Conservation (phyloP, 2,888 invertebrate species). For the Incurvaria masculella region DNA sequence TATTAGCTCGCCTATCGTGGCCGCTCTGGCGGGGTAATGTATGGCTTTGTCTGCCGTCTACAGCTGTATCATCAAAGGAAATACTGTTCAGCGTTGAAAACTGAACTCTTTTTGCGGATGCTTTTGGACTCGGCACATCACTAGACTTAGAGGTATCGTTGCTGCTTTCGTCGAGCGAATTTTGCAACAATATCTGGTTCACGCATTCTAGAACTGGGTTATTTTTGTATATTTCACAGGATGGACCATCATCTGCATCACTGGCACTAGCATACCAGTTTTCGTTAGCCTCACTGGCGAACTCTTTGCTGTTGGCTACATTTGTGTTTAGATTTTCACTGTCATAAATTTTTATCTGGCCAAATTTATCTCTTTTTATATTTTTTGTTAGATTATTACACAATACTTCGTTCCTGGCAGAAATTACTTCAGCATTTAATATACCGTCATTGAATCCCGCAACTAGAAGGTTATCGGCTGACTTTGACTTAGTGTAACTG, state of each 20-base stretch:
- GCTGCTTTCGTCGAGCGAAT: conserved; percentile 60
- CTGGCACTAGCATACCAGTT: conserved; percentile 81
- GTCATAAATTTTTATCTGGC: conserved; percentile 12
- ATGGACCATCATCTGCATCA: conserved; percentile 71
- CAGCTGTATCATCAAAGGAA: conserved; percentile 47
- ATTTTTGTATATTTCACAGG: conserved; percentile 68
- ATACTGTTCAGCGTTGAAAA: conserved; percentile 64
- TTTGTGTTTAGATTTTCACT: conserved; percentile 30
- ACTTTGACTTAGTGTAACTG: conserved; percentile 34
- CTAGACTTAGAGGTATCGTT: conserved; percentile 49
- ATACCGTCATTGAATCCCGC: conserved; percentile 30
- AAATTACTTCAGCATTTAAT: conserved; percentile 33
- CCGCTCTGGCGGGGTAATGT: conserved; percentile 31
- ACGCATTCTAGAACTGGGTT: conserved; percentile 85
- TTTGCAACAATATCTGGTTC: conserved; percentile 78
- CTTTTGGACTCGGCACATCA: conserved; percentile 46
- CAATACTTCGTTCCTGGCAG: conserved; percentile 45
- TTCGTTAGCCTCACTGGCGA: conserved; percentile 55
- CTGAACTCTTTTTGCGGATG: conserved; percentile 56
- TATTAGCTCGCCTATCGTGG: conserved; percentile 46
- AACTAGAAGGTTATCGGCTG: conserved; percentile 36
- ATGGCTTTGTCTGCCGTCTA: conserved; percentile 30
- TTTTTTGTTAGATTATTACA: conserved; percentile 37
- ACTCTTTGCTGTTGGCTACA: not conserved
- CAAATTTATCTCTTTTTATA: not conserved